Evolutionary conservation across 1,140 invertebrate genomes (phyloP), one percentile per base, ranked within the genome.

Genomic region (Bathynomus jamesi): DNA sequence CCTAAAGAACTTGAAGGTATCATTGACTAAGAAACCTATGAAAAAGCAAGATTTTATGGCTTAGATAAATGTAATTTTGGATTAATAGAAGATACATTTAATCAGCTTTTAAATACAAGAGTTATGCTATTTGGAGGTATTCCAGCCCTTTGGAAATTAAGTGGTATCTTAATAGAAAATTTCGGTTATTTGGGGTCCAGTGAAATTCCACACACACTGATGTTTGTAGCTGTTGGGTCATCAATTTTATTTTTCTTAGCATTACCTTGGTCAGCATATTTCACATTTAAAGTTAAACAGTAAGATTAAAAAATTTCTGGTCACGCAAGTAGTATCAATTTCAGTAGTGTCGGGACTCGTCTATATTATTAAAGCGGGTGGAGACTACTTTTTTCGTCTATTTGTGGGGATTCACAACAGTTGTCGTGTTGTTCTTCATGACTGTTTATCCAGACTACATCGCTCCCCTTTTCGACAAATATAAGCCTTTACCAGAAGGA

Each of bases 381-480:
- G 92, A 1, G 87, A 92, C 67, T 95, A 92, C 83, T 99, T 99
- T n/a, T 85, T 98, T 96, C 81, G 83, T 98, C 32, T 98, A 94
- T 85, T 82, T 98, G 11, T 99, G 96, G 96, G 77, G 91, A 0
- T 97, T 99, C 80, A 87, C 90, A 4, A 89, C 94, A 31, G 79
- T 91, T 3, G 87, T 90, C 11, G 86, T 88, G 0, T 82, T 98
- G 73, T 83, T 97, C 71, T 73, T 90, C 78, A 85, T 97, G 81
- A 94, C 94, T 2, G 87, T 99, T 70, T 99, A 99, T 85, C 95
- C 96, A 28, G 91, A 97, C 79, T 90, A 94, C 61, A 99, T 99
- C 81, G 97, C 97, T 4, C 97, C 98, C 53, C 82, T 99, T 4
- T 99, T 99, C 84, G 98, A 99, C 81, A 99, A 96, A 81, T 99